Conservation (phyloP, 2,888 invertebrate species). For the Meiosimyza platycephala region DNA sequence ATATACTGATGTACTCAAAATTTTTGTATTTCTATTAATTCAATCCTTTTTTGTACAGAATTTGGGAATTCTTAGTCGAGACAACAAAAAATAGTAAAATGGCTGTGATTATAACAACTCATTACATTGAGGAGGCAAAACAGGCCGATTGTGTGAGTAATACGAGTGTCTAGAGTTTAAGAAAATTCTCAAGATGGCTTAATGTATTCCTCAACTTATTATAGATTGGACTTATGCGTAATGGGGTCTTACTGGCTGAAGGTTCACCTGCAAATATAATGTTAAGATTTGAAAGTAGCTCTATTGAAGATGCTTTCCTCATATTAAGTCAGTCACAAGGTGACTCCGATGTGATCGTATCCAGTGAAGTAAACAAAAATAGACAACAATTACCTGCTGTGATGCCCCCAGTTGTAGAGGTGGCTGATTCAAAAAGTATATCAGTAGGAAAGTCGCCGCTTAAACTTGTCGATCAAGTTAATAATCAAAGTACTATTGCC, state of each 20-base stretch:
- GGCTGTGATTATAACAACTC: constrained; percentile 92
- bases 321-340: constrained; percentile 75
- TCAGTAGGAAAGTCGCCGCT: constrained; percentile 51
- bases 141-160: constrained; percentile 79
- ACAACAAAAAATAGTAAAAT: constrained; percentile 77
- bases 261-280: constrained; percentile 82
- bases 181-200: background rate
- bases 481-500: constrained; percentile 28
- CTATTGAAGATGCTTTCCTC: constrained; percentile 89
- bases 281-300: constrained; percentile 75
- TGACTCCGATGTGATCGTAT: constrained; percentile 60
- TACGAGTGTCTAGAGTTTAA: background rate
- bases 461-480: constrained; percentile 43
- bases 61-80: constrained; percentile 87
- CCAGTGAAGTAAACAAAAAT: constrained; percentile 46
- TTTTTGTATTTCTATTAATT: background rate
- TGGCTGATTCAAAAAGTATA: constrained; percentile 53
- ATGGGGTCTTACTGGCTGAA: constrained; percentile 87
- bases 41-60: constrained; percentile 70
- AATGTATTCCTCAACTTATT: no score
- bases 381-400: constrained; percentile 48
- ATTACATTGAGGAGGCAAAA: constrained; percentile 93
- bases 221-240: constrained; percentile 90
- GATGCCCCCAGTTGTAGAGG: constrained; percentile 53
- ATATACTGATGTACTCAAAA: no score